These are phyloP conservation scores for Chelonoidis abingdonii DNA, from an alignment of 2,113 vertebrate species.

Conservation along the genomic window DNA sequence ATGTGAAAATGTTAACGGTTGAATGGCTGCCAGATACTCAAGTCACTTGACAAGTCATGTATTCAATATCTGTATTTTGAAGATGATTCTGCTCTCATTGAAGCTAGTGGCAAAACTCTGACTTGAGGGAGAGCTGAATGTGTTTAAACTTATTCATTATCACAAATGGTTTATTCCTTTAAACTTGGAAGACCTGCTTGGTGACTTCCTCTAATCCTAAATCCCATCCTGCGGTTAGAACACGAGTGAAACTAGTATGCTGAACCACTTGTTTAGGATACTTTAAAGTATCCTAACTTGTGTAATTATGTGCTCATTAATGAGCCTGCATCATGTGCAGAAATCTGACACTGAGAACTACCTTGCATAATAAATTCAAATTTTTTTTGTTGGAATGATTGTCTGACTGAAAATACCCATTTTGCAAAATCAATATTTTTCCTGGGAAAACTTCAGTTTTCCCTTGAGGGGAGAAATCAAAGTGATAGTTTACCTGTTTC, in stretches of 20 bases:
- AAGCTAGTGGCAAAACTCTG: conserved; percentile 16
- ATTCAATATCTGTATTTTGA: not conserved
- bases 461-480: not conserved
- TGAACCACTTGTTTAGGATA: conserved; percentile 64
- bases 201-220: conserved; percentile 56
- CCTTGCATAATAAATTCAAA: not conserved
- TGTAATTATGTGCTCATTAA: conserved; percentile 51
- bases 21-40: conserved; percentile 2
- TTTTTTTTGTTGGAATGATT: not conserved
- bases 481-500: not conserved
- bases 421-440: not conserved
- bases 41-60: conserved; percentile 42
- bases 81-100: not conserved
- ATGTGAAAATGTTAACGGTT: not conserved
- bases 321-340: conserved; percentile 45
- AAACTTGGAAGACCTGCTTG: conserved; percentile 64
- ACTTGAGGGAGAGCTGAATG: conserved; percentile 27
- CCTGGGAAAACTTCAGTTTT: not conserved
- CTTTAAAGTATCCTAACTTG: conserved; percentile 21
- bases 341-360: conserved; percentile 38
- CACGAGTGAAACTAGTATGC: conserved; percentile 56
- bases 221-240: conserved; percentile 54
- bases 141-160: conserved; percentile 68
- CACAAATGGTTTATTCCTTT: conserved; percentile 46
- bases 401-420: not conserved